Evolutionary conservation across 2,113 vertebrate species (phyloP).

Genomic region (Serilophus lunatus): DNA sequence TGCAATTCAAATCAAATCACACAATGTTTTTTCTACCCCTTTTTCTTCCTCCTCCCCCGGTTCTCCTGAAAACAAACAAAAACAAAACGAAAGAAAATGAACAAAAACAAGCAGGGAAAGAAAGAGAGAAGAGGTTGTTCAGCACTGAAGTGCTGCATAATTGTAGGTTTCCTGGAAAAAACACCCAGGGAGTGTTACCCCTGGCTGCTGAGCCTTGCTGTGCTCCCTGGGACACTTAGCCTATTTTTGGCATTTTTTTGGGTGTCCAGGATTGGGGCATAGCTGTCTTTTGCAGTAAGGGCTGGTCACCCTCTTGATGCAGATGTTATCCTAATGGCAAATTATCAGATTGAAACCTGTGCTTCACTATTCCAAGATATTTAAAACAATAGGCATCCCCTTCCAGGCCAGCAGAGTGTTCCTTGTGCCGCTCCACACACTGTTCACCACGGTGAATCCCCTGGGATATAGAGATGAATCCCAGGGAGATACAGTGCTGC

Average conservation of each 20-base stretch:
- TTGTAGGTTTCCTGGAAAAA: neutral
- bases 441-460: neutral
- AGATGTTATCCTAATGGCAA: neutral
- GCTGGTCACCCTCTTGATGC: neutral
- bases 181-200: accelerated
- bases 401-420: neutral
- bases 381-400: neutral
- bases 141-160: neutral
- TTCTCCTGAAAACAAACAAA: slow-evolving; percentile 50
- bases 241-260: neutral
- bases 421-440: neutral
- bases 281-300: neutral
- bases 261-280: neutral
- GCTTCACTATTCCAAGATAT: neutral
- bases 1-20: neutral
- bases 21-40: slow-evolving; percentile 17
- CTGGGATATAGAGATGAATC: neutral
- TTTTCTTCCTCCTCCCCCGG: neutral
- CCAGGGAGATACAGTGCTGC: neutral
- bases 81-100: neutral
- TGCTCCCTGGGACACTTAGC: accelerated
- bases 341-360: neutral
- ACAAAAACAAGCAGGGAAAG: neutral
- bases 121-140: neutral
- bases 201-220: neutral